phyloP scores from a whole-genome alignment of 1,140 invertebrate genomes.

The Pararge aegeria region DNA sequence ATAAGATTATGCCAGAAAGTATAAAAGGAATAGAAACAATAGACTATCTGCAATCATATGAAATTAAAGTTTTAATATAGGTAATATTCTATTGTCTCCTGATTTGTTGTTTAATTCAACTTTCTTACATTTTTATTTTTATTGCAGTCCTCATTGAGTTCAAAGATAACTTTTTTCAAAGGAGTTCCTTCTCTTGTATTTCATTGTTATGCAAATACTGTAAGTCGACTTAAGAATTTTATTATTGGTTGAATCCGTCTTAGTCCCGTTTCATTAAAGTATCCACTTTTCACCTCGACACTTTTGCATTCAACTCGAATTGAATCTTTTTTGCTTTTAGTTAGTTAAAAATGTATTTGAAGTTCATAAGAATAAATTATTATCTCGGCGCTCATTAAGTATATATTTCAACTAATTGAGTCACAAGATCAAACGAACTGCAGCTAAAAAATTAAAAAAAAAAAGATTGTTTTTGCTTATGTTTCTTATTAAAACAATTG shows the following conservation, averaged over 20 bases:
- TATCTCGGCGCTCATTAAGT: too few species aligned
- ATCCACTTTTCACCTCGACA: conserved; percentile 20
- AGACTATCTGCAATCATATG: too few species aligned
- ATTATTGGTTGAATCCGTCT: conserved; percentile 38
- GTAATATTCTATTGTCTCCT: conserved; percentile 3
- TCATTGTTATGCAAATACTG: conserved; percentile 48
- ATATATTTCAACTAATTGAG: too few species aligned
- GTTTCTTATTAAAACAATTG: too few species aligned
- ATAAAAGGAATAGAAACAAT: too few species aligned
- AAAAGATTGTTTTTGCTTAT: too few species aligned
- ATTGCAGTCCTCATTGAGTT: conserved; percentile 41
- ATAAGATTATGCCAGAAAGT: too few species aligned
- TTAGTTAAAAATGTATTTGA: not conserved
- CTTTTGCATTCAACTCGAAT: conserved; percentile 2
- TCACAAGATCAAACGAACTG: too few species aligned
- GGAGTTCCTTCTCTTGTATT: conserved; percentile 42
- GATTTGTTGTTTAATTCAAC: conserved; percentile 47
- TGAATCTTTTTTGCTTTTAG: not conserved
- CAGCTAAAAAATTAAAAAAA: too few species aligned
- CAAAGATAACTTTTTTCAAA: conserved; percentile 48
- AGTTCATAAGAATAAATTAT: too few species aligned
- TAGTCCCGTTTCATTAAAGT: conserved; percentile 33
- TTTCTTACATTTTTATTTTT: conserved; percentile 49
- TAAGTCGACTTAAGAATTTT: conserved; percentile 33
- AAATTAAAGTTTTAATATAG: too few species aligned